These are phyloP conservation scores for Phasia obesa DNA, from an alignment of 2,888 invertebrate species.

Conservation along the genomic window DNA sequence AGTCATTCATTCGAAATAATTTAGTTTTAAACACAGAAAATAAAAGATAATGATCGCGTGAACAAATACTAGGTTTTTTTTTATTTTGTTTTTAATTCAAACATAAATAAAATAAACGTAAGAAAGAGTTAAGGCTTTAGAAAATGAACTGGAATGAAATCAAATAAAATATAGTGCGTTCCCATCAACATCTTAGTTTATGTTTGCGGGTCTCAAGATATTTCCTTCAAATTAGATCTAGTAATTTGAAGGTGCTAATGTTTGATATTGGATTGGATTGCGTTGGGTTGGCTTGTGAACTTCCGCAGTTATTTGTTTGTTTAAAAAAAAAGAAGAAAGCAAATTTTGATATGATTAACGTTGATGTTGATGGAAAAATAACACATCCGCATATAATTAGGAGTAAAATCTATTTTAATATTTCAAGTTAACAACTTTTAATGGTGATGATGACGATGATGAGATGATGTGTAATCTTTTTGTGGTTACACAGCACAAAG, in stretches of 20 bases:
- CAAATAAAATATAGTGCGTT: conserved; percentile 44
- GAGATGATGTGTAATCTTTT: background rate
- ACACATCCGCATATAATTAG: conserved; percentile 48
- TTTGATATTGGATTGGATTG: conserved; percentile 25
- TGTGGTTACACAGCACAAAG: background rate
- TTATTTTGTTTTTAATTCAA: background rate
- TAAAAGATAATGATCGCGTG: conserved; percentile 61
- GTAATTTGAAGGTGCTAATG: conserved; percentile 45
- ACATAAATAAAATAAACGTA: conserved; percentile 34
- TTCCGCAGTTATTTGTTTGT: conserved; percentile 56
- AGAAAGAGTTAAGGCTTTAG: conserved; percentile 19
- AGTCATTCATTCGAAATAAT: conserved; percentile 62
- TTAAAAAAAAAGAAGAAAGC: conserved; percentile 1
- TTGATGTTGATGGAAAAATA: conserved; percentile 15
- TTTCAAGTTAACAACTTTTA: background rate
- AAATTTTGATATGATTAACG: background rate
- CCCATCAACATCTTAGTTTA: background rate
- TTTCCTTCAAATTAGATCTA: conserved; percentile 9
- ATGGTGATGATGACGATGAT: background rate
- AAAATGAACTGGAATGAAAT: conserved; percentile 40
- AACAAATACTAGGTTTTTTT: conserved; percentile 39
- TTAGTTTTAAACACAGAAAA: conserved; percentile 54
- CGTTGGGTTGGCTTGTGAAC: conserved; percentile 39
- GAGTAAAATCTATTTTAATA: conserved; percentile 8
- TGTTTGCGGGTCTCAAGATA: background rate